Percentiles rank a stretch among this genome's conserved stretches.
Evolutionary conservation across 1,140 invertebrate genomes (phyloP).

Genomic region (Eulimnadia texana): DNA sequence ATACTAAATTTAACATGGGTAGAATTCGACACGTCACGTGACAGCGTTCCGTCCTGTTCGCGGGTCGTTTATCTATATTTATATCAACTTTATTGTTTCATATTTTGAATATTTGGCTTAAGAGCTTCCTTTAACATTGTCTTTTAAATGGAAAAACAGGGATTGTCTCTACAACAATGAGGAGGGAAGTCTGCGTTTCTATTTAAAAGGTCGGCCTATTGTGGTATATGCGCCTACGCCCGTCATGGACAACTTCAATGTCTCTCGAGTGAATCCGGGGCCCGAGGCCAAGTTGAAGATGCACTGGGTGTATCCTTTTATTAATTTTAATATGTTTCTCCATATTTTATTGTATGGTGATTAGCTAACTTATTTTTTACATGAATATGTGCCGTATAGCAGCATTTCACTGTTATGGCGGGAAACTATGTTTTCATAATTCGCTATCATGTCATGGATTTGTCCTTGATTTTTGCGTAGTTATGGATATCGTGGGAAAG

Average conservation of each 20-base stretch:
- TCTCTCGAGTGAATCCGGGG: not conserved
- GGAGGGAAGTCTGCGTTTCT: not conserved
- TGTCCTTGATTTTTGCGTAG: conserved; percentile 23
- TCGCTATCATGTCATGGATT: not conserved
- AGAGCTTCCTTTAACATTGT: no score
- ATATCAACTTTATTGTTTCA: no score
- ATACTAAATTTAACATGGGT: no score
- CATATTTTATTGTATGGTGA: not conserved
- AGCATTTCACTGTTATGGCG: not conserved
- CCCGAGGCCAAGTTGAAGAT: conserved; percentile 7
- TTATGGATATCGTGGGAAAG: conserved; percentile 72
- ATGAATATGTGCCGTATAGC: not conserved
- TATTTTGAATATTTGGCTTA: no score
- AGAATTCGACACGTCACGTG: no score
- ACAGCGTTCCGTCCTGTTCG: no score
- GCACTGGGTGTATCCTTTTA: conserved; percentile 30
- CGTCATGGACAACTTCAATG: not conserved
- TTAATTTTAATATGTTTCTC: not conserved
- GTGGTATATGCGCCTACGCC: conserved; percentile 4
- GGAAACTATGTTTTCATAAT: not conserved
- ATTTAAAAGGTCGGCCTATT: not conserved
- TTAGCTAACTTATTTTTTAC: not conserved
- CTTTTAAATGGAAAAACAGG: no score
- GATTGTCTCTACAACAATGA: conserved; percentile 2
- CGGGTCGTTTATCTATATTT: no score